Base-by-base conservation (phyloP, 2,113 vertebrate species). In the Neoarius graeffei region DNA sequence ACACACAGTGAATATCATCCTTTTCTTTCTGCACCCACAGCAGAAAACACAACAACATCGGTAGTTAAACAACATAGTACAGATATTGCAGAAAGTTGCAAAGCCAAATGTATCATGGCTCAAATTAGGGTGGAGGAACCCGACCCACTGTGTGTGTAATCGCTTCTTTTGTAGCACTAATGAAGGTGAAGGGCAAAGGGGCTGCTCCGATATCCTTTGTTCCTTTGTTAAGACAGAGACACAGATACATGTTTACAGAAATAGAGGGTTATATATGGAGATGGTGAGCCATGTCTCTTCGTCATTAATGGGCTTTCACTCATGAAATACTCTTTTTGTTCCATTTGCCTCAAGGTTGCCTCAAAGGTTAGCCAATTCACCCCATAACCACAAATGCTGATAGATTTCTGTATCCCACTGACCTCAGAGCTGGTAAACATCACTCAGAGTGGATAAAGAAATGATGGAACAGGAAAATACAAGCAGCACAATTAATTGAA, bases 81-180 rank as follows among this genome's bases (percentile, higher is more conserved):
- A 62, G 10, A 62, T 83, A 83, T 83, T 69, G 64, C 27, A 48
- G 42, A 20, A 25, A 62, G 67, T 57, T 13, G 5, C 85, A 73
- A 71, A 92, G 79, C 85, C 81, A 90, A 85, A 88, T 60, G 10
- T 89, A 88, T 89, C 85, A 54, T 50, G 52, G 66, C 82, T 90
- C 85, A 91, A 92, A 93, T 93, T 90, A 91, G 85, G 86, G 85
- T 77, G 69, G 74, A 50, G 86, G 84, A 88, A 86, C 83, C 74
- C 84, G 90, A 80, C 54, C 67, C 87, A 85, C 90, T 88, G 83
- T 92, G 88, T 92, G 83, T 74, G 85, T 91, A 92, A 91, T 93
- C 64, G 71, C 69, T 91, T 91, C 73, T 86, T 89, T 79, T 88
- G 74, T 85, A 73, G 84, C 71, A 87, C 85, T 93, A 93, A 93